Base-by-base conservation (phyloP, 2,797 vertebrate species). In the Xenentodon cancila region DNA sequence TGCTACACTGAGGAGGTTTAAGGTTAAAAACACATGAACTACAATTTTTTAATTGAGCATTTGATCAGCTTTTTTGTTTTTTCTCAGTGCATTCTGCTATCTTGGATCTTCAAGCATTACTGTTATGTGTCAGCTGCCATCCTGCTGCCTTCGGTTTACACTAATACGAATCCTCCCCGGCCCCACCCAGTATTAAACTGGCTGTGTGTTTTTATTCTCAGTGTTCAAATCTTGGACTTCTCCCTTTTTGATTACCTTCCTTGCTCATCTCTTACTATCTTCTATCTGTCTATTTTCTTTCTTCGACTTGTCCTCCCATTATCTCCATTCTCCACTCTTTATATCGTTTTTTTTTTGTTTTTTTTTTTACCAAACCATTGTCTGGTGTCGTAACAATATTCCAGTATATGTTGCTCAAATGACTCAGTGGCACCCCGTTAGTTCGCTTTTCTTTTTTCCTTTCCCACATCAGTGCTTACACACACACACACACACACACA, bases 101-200 rank as follows among this genome's bases (percentile, higher is more conserved):
- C 48, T 50, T 9, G 34, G 53, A 50, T 54, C 53, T 17, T 53
- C 40, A 46, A 19, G 55, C 30, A 47, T 49, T 9, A 3, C 58
- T 43, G 9, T 69, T 13, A 63, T 69, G 74, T 32, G 53, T 76
- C 68, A 32, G 34, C 19, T 50, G 48, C 65, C 69, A 57, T 61
- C n/a, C 37, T 50, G 47, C 7, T 1, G 45, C 49, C 51, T 82
- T 48, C 46, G 19, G 34, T 85, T 85, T 80, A 80, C 60, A 43
- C 77, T 85, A 60, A 84, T 78, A 69, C 53, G 12, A 45, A 54
- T 63, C 67, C 64, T 81, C 64, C 46, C 54, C 25, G 42, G 62
- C 37, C 40, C 21, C 72, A 75, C 46, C 25, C 49, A 25, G 43
- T 46, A 84, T 83, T 73, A 47, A 58, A 77, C 84, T 77, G 30